A percentile compares a stretch with the other conserved stretches of the same genome.
These are phyloP conservation scores for Tapirus terrestris DNA, from an alignment of 2,113 vertebrate species.

Conservation along the genomic window DNA sequence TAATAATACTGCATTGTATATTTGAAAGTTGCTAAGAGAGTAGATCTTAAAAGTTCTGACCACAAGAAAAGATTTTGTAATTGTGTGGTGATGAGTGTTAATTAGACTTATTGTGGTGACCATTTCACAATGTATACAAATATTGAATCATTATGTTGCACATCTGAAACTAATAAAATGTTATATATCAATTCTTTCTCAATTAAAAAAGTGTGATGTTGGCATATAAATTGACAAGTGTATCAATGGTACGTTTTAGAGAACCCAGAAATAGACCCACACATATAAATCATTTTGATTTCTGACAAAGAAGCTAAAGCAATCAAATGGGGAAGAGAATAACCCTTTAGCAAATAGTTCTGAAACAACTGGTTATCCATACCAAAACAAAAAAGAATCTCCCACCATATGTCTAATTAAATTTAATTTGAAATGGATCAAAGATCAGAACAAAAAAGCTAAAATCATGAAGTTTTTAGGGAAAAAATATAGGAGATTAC, in stretches of 20 bases:
- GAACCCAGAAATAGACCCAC: neutral
- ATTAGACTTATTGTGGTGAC: neutral
- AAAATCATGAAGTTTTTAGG: no score
- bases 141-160: neutral
- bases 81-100: neutral
- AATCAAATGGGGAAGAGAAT: neutral
- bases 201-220: neutral
- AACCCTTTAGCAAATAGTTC: neutral
- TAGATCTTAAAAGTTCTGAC: neutral
- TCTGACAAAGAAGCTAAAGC: neutral
- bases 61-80: neutral
- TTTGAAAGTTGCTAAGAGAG: neutral
- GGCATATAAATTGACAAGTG: neutral
- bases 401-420: no score
- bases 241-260: neutral
- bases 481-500: no score
- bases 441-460: no score
- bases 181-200: neutral
- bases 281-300: neutral
- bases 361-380: neutral
- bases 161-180: neutral
- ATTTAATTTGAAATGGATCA: no score
- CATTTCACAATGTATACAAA: neutral
- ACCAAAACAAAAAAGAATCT: neutral
- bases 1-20: neutral